Evolutionary conservation across 2,113 vertebrate species (phyloP).

Genomic region (Tor tambroides): DNA sequence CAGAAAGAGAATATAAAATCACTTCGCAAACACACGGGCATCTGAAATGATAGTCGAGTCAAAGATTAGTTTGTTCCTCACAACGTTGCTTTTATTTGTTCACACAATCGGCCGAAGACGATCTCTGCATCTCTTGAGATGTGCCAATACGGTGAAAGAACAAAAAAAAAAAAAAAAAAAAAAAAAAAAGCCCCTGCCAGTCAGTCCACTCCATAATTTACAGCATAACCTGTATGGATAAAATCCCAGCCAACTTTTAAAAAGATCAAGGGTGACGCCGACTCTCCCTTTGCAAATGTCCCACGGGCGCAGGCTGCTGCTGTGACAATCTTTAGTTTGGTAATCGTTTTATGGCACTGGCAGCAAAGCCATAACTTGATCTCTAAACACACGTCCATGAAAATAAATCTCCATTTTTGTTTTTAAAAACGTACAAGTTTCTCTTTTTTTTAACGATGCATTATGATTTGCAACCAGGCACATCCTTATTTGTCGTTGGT

Average conservation of each 20-base stretch:
- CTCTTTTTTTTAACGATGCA: slow-evolving; percentile 65
- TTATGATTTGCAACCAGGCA: slow-evolving; percentile 75
- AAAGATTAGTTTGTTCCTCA: slow-evolving; percentile 62
- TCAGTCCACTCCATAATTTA: slow-evolving; percentile 53
- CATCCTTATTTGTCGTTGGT: slow-evolving; percentile 71
- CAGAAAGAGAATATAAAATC: neutral
- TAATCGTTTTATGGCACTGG: slow-evolving; percentile 74
- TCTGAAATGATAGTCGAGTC: slow-evolving; percentile 40
- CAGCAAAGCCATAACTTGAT: slow-evolving; percentile 72
- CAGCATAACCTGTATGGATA: slow-evolving; percentile 71
- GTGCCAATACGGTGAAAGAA: slow-evolving; percentile 54
- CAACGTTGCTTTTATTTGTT: slow-evolving; percentile 80
- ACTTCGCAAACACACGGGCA: neutral
- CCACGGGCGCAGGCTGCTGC: slow-evolving; percentile 55
- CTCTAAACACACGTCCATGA: slow-evolving; percentile 73
- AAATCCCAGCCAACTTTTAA: slow-evolving; percentile 77
- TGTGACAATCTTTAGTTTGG: slow-evolving; percentile 67
- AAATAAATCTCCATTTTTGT: slow-evolving; percentile 77
- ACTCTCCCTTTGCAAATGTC: slow-evolving; percentile 42
- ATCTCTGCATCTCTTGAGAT: slow-evolving; percentile 64
- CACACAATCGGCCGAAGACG: slow-evolving; percentile 82
- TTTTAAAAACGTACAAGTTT: slow-evolving; percentile 76
- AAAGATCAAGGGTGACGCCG: slow-evolving; percentile 76
- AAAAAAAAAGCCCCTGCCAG: slow-evolving; percentile 64
- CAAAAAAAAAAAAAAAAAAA: slow-evolving; percentile 54